Conservation (phyloP, 2,113 vertebrate species). For the Tylochromis polylepis region DNA sequence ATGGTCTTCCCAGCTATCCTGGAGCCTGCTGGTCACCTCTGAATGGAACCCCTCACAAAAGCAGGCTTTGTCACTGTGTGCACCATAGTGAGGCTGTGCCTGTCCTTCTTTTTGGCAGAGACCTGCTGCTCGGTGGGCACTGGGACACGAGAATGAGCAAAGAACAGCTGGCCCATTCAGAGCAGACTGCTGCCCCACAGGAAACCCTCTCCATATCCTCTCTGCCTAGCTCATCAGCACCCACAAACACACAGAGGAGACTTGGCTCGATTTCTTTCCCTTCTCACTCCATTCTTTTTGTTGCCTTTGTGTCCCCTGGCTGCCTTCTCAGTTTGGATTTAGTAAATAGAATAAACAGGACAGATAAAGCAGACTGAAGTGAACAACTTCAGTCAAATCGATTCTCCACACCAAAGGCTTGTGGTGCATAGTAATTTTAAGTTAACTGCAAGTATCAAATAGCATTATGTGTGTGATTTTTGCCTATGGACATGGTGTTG, state of each 20-base stretch:
- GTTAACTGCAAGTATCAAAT: background rate
- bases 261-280: constrained; percentile 33
- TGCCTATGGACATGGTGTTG: background rate
- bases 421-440: background rate
- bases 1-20: constrained; percentile 47
- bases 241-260: constrained; percentile 41
- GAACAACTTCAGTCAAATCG: background rate
- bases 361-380: background rate
- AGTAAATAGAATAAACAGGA: constrained; percentile 15
- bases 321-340: constrained; percentile 40
- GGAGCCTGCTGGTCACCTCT: constrained; percentile 43
- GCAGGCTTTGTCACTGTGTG: constrained; percentile 34
- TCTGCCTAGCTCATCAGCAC: constrained; percentile 49
- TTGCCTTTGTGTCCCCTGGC: constrained; percentile 49
- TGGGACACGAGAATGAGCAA: constrained; percentile 37
- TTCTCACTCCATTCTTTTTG: background rate
- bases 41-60: constrained; percentile 34
- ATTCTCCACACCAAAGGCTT: background rate
- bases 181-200: constrained; percentile 64
- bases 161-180: constrained; percentile 65
- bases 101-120: constrained; percentile 33
- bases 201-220: constrained; percentile 45
- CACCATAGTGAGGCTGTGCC: background rate
- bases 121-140: constrained; percentile 22
- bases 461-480: background rate